phyloP scores from a whole-genome alignment of 2,113 vertebrate species.

The Cheilinus undulatus region DNA sequence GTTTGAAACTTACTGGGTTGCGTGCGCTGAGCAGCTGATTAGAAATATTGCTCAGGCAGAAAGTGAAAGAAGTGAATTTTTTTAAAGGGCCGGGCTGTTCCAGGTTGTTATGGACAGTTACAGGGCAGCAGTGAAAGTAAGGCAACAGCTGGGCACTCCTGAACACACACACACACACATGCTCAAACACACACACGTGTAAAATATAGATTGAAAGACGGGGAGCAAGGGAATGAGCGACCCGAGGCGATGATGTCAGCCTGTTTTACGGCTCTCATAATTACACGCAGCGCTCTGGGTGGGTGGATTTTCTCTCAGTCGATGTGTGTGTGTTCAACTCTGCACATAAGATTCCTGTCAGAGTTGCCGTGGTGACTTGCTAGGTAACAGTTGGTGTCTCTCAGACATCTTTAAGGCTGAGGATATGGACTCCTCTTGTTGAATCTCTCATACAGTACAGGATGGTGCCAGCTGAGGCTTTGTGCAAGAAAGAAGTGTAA shows the following conservation, averaged over 20 bases:
- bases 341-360: slow-evolving; percentile 52
- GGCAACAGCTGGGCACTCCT: slow-evolving; percentile 33
- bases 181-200: slow-evolving; percentile 11
- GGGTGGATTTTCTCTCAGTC: slow-evolving; percentile 51
- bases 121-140: slow-evolving; percentile 38
- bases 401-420: slow-evolving; percentile 46
- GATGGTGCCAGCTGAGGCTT: slow-evolving; percentile 12
- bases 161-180: slow-evolving; percentile 8
- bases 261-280: slow-evolving; percentile 74
- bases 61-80: slow-evolving; percentile 13
- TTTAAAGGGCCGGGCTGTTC: not conserved
- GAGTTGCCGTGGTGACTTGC: slow-evolving; percentile 63
- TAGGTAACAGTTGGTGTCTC: slow-evolving; percentile 54
- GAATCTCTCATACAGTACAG: slow-evolving; percentile 12
- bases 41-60: not conserved
- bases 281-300: slow-evolving; percentile 65
- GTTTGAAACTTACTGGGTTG: slow-evolving; percentile 9
- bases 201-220: slow-evolving; percentile 44
- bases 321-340: slow-evolving; percentile 39
- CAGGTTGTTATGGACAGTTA: slow-evolving; percentile 18
- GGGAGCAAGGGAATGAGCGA: slow-evolving; percentile 43
- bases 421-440: slow-evolving; percentile 28
- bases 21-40: slow-evolving; percentile 15
- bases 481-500: not conserved
- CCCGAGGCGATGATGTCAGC: slow-evolving; percentile 73